Evolutionary conservation across 2,888 invertebrate species (phyloP), one percentile per base, ranked within the genome.

Genomic region (Sesia bembeciformis): DNA sequence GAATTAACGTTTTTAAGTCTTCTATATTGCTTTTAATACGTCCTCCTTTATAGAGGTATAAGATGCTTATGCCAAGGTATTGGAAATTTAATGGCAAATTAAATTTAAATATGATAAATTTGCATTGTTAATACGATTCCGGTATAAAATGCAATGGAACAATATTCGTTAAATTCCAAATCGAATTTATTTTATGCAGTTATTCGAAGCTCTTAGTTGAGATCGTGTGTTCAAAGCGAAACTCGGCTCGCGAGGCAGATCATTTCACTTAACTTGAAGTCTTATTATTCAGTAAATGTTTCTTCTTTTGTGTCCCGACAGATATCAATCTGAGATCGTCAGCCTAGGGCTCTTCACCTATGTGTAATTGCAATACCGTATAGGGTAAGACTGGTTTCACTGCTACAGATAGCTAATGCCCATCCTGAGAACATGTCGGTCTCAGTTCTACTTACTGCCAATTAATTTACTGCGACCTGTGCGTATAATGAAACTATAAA

Each of bases 241-340:
- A 78, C 77, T 76, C 72, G 70, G 66, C 49, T 53, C 54, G 70
- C 73, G 74, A 52, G 70, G 75, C 76, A 72, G 74, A 77, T 77
- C 72, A 78, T 79, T 81, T 82, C 76, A 81, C 78, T 79, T 79
- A 73, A 68, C 68, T 65, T 70, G 72, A 74, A 60, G 68, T 67
- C 72, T 77, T 80, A 82, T 82, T 84, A 85, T 85, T 84, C 84
- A 79, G 72, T 72, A 68, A 74, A 67, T 76, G 80, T 81, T 78
- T 72, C 69, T 76, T 78, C 81, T 84, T 85, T 83, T 81, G 80
- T 84, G 76, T 78, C 73, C 75, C 68, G 68, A 66, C 68, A 78
- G 81, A 84, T 84, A 85, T 84, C 82, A 84, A 87, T 84, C 85
- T 83, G 65, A 74, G 76, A 77, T 81, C 74, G 74, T 70, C 68